A percentile compares a stretch with the other conserved stretches of the same genome.
phyloP scores from a whole-genome alignment of 2,113 vertebrate species.

The Dermatemys mawii region DNA sequence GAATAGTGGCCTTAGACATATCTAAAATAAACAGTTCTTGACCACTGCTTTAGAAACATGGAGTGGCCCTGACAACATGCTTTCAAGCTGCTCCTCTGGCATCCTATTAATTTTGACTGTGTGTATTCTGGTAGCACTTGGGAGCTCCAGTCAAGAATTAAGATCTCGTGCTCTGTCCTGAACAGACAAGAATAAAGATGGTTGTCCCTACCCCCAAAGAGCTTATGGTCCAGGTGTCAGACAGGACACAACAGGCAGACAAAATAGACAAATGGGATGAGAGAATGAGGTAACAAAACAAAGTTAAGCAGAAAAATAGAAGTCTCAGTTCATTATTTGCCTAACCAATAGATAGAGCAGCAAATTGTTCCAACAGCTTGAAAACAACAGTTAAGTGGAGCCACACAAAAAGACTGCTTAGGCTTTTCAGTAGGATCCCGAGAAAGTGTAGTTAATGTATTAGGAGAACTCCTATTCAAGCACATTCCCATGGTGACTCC shows the following conservation, averaged over 20 bases:
- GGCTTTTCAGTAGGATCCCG: not conserved
- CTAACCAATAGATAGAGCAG: not conserved
- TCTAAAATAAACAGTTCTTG: not conserved
- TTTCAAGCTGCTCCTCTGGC: not conserved
- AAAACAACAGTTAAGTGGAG: not conserved
- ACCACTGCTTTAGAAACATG: not conserved
- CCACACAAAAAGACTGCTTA: not conserved
- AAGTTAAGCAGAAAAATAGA: not conserved
- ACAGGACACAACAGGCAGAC: not conserved
- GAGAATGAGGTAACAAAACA: not conserved
- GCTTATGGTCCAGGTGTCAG: fast-evolving
- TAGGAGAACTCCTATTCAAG: not conserved
- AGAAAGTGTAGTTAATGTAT: not conserved
- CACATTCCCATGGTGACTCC: not conserved
- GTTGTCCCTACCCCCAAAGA: not conserved
- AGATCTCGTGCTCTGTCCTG: fast-evolving
- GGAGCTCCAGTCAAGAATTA: fast-evolving
- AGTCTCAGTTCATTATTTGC: not conserved
- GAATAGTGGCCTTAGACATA: not conserved
- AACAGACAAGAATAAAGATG: fast-evolving
- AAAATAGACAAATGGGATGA: not conserved
- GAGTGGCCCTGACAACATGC: fast-evolving
- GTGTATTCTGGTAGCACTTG: fast-evolving
- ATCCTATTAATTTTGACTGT: fast-evolving
- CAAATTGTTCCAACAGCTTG: not conserved